phyloP scores from a whole-genome alignment of 2,888 invertebrate genomes.

The Macaria notata region DNA sequence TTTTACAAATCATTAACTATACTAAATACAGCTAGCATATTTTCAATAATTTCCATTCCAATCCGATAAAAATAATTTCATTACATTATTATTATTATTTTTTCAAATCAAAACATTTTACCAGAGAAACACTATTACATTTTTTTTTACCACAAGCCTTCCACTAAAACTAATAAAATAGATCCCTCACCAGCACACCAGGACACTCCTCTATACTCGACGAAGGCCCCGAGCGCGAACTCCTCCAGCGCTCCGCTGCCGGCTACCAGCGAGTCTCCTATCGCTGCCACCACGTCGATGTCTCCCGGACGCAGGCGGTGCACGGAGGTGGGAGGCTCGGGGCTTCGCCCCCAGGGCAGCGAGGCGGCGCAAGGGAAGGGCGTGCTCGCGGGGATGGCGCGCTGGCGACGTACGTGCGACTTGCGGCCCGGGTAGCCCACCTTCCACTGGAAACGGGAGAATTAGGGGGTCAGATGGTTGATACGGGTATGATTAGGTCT shows the following conservation, averaged over 20 bases:
- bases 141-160: no score
- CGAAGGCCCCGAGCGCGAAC: slow-evolving; percentile 87
- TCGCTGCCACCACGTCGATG: slow-evolving; percentile 87
- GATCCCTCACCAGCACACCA: slow-evolving; percentile 84
- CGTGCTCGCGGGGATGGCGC: slow-evolving; percentile 68
- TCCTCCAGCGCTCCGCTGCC: slow-evolving; percentile 88
- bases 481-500: no score
- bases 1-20: no score
- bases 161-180: no score
- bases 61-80: no score
- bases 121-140: no score
- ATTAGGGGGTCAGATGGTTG: no score
- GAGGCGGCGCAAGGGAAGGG: slow-evolving; percentile 83
- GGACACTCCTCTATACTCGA: slow-evolving; percentile 88
- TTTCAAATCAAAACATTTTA: no score
- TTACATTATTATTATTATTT: no score
- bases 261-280: slow-evolving; percentile 88
- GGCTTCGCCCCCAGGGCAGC: slow-evolving; percentile 61
- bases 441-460: slow-evolving; percentile 52
- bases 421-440: slow-evolving; percentile 73
- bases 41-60: no score
- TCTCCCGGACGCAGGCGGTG: slow-evolving; percentile 85
- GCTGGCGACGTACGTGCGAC: slow-evolving; percentile 76
- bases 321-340: slow-evolving; percentile 82
- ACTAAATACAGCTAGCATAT: no score